Conservation (phyloP, 2,888 invertebrate genomes). For the Lasioglossum malachurum region DNA sequence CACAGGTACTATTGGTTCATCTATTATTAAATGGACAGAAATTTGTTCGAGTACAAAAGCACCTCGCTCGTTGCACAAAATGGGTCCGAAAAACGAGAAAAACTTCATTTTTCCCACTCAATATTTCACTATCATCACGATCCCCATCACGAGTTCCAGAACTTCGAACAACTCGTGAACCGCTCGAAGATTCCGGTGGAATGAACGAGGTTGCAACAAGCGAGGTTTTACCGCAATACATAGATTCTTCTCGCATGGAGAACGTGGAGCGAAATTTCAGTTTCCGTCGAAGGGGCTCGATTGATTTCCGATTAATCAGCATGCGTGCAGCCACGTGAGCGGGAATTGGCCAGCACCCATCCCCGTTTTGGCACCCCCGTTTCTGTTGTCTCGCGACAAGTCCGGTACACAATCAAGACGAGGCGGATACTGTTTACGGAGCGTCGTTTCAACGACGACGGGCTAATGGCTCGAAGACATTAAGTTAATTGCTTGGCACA, state of each 20-base stretch:
- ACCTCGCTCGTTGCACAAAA: too few relatives aligned
- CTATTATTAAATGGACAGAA: too few relatives aligned
- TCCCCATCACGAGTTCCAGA: too few relatives aligned
- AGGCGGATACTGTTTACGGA: slow-evolving; percentile 70
- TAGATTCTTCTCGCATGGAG: not conserved
- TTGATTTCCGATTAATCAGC: slow-evolving; percentile 72
- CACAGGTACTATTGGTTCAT: too few relatives aligned
- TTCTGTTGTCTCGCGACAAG: slow-evolving; percentile 57
- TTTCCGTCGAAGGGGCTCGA: slow-evolving; percentile 48
- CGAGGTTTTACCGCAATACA: not conserved
- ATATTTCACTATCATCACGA: too few relatives aligned
- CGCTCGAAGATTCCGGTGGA: not conserved
- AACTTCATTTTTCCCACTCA: too few relatives aligned
- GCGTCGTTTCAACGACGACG: slow-evolving; percentile 69
- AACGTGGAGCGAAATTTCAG: slow-evolving; percentile 20
- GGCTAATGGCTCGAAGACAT: slow-evolving; percentile 76
- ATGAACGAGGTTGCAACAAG: too few relatives aligned
- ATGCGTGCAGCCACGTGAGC: slow-evolving; percentile 39
- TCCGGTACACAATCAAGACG: slow-evolving; percentile 68
- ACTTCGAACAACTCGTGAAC: not conserved
- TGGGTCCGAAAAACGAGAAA: too few relatives aligned
- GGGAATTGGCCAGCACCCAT: slow-evolving; percentile 36
- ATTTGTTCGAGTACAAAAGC: too few relatives aligned
- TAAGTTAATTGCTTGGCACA: slow-evolving; percentile 76
- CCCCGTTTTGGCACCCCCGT: slow-evolving; percentile 16